Percentiles rank a stretch among this genome's conserved stretches.
Conservation (phyloP, 2,113 vertebrate genomes). For the Actenoides lindsayi region DNA sequence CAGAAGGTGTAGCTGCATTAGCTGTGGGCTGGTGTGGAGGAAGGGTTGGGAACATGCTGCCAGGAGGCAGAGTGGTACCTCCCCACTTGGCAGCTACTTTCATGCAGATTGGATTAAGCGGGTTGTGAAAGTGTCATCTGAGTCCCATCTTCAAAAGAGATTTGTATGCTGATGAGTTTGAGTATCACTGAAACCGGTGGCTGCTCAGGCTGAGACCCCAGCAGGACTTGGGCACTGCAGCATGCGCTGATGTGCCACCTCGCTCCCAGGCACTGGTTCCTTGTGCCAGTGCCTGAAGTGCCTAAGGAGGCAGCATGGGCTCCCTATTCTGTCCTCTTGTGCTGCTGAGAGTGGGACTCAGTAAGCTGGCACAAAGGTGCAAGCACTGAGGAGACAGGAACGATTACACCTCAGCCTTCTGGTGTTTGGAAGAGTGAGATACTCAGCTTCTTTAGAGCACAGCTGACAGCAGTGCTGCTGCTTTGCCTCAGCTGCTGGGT, state of each 20-base stretch:
- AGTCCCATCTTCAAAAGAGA: not conserved
- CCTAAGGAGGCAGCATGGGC: accelerated
- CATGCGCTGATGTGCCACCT: not conserved
- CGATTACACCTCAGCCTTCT: not conserved
- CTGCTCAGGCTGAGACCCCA: not conserved
- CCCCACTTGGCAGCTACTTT: not conserved
- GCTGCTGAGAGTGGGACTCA: not conserved
- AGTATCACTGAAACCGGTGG: not conserved
- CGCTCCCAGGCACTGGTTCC: accelerated
- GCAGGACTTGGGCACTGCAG: not conserved
- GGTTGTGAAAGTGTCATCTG: not conserved
- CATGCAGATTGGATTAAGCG: not conserved
- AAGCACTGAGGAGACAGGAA: not conserved
- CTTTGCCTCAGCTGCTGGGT: accelerated
- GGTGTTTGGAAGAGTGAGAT: not conserved
- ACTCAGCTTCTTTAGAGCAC: not conserved
- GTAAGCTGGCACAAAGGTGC: accelerated
- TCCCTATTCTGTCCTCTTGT: accelerated
- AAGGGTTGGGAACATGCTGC: not conserved
- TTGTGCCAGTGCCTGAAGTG: not conserved
- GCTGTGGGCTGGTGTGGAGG: not conserved
- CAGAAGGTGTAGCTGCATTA: constrained; percentile 4
- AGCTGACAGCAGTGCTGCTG: accelerated
- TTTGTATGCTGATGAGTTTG: not conserved
- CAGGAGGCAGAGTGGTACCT: not conserved